Conservation (phyloP, 2,113 vertebrate species). For the Scomber scombrus region DNA sequence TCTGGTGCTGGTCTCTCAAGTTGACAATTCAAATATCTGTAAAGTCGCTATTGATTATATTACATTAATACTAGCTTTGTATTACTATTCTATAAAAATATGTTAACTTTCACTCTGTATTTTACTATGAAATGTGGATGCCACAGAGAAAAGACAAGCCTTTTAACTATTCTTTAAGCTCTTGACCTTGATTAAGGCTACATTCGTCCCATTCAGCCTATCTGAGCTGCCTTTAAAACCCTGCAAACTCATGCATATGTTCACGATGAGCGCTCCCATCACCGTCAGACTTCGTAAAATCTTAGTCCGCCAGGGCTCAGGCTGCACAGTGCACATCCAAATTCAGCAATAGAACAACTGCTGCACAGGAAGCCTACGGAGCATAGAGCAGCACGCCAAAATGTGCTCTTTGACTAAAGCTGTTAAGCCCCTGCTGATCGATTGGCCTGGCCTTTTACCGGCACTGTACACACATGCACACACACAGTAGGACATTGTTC, state of each 20-base stretch:
- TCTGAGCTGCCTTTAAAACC: background rate
- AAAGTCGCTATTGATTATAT: background rate
- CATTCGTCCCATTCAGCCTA: background rate
- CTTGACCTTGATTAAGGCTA: background rate
- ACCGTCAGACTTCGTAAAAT: constrained; percentile 15
- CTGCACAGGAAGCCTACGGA: constrained; percentile 19
- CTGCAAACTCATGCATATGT: constrained; percentile 1
- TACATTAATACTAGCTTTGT: background rate
- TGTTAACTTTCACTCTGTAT: background rate
- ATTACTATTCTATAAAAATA: background rate
- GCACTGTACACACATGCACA: constrained; percentile 32
- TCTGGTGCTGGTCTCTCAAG: background rate
- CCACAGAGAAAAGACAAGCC: background rate
- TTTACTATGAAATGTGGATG: background rate
- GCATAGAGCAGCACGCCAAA: constrained; percentile 40
- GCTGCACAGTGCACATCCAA: background rate
- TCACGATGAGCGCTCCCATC: constrained; percentile 2
- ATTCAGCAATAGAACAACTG: constrained; percentile 28
- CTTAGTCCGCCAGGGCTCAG: constrained; percentile 4
- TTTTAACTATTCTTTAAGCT: background rate
- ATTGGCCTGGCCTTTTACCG: constrained; percentile 68
- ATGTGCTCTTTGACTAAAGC: constrained; percentile 71
- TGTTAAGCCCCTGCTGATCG: constrained; percentile 71
- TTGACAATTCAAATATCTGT: constrained; percentile 15
- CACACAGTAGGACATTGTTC: constrained; percentile 27